Conservation (phyloP, 2,797 vertebrate genomes). For the Oreochromis grahami region DNA sequence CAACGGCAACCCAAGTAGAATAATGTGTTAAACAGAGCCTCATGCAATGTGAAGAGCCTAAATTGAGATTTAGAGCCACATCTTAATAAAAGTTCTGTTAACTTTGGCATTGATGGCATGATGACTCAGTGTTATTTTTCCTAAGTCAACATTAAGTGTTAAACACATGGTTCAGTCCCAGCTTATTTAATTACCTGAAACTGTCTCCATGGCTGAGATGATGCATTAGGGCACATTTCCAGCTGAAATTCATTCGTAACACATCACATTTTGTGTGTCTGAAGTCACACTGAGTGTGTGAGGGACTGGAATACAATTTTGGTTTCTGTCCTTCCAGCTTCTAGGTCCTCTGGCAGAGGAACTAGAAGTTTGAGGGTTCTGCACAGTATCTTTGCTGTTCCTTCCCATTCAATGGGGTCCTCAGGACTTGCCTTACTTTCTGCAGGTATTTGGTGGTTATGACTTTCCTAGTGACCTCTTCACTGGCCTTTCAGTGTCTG, state of each 20-base stretch:
- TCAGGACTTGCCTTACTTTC: neutral
- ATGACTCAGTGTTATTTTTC: neutral
- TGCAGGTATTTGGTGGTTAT: neutral
- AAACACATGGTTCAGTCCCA: neutral
- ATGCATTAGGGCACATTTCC: neutral
- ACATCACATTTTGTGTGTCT: neutral
- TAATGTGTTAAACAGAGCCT: neutral
- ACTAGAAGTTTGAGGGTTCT: neutral
- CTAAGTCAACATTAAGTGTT: neutral
- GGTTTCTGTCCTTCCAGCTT: neutral
- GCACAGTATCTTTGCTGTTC: neutral
- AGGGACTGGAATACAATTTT: neutral
- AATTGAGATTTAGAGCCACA: neutral
- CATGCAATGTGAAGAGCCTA: neutral
- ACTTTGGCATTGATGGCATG: neutral
- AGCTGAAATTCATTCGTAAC: neutral
- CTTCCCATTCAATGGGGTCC: neutral
- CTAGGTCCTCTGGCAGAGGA: neutral
- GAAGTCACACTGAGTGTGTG: neutral
- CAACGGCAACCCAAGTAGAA: neutral
- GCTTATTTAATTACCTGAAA: neutral
- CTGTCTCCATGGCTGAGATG: neutral
- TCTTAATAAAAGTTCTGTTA: neutral
- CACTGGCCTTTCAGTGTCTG: neutral
- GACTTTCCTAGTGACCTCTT: neutral